Conservation (phyloP, 2,797 vertebrate species). For the Rhinichthys osculus region DNA sequence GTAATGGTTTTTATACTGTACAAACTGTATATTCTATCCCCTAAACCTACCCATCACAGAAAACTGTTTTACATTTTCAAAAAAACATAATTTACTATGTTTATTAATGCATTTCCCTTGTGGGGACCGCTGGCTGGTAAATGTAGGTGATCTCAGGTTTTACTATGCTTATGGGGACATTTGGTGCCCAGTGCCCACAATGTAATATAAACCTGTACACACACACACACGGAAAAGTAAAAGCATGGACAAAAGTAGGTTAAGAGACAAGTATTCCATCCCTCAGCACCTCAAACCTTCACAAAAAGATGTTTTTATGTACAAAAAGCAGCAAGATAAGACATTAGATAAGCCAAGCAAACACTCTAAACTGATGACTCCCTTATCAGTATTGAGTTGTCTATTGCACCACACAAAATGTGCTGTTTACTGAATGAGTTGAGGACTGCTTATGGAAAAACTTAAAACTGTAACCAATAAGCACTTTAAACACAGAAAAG, state of each 20-base stretch:
- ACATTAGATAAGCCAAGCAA: conserved; percentile 35
- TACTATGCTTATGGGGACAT: no score
- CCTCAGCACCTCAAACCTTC: conserved; percentile 7
- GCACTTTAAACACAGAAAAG: not conserved
- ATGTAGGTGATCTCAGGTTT: no score
- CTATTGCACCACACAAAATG: conserved; percentile 39
- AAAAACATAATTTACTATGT: no score
- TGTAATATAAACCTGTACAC: no score
- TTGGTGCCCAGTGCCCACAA: no score
- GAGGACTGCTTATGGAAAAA: conserved; percentile 37
- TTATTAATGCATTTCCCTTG: no score
- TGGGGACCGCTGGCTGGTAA: no score
- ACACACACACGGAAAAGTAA: not conserved
- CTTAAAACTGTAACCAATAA: not conserved
- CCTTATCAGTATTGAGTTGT: conserved; percentile 26
- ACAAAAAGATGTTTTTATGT: conserved; percentile 40
- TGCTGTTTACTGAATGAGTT: conserved; percentile 24
- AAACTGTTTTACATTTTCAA: no score
- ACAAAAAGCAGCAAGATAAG: conserved; percentile 40
- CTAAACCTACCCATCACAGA: no score
- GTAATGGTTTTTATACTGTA: no score
- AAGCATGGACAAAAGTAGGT: conserved; percentile 25
- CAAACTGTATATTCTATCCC: no score
- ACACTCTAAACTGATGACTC: not conserved
- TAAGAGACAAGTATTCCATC: conserved; percentile 34